A percentile compares a stretch with the other conserved stretches of the same genome.
Conservation (phyloP, 2,888 invertebrate species). For the Apodemia hepburni region DNA sequence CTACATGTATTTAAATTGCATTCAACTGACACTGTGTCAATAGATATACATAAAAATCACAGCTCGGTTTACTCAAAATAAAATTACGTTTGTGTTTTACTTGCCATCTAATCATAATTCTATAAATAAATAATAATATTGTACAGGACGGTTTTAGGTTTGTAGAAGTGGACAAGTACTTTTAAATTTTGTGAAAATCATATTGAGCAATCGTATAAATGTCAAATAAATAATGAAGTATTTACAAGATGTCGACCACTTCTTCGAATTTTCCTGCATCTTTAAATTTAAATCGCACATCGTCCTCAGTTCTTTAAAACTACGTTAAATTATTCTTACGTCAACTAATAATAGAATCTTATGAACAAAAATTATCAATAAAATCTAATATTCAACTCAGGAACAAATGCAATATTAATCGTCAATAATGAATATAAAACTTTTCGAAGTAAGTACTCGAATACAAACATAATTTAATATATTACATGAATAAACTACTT, state of each 20-base stretch:
- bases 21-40: constrained; percentile 37
- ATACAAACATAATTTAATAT: constrained; percentile 67
- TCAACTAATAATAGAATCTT: constrained; percentile 59
- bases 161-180: constrained; percentile 54
- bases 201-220: constrained; percentile 37
- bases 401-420: constrained; percentile 80
- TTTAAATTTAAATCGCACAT: constrained; percentile 41
- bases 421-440: constrained; percentile 66
- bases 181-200: constrained; percentile 35
- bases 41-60: constrained; percentile 75
- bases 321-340: constrained; percentile 65
- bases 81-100: constrained; percentile 67
- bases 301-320: constrained; percentile 54
- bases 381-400: constrained; percentile 76
- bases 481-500: constrained; percentile 69
- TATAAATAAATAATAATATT: constrained; percentile 77
- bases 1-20: constrained; percentile 19
- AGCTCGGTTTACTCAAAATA: constrained; percentile 78
- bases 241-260: constrained; percentile 38
- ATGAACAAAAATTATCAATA: constrained; percentile 65
- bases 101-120: constrained; percentile 62
- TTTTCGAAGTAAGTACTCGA: constrained; percentile 63
- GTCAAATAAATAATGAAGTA: constrained; percentile 39
- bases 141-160: constrained; percentile 64
- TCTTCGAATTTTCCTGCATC: constrained; percentile 28